Evolutionary conservation across 2,888 invertebrate species (phyloP), one percentile per base, ranked within the genome.

Genomic region (Caenorhabditis afra): DNA sequence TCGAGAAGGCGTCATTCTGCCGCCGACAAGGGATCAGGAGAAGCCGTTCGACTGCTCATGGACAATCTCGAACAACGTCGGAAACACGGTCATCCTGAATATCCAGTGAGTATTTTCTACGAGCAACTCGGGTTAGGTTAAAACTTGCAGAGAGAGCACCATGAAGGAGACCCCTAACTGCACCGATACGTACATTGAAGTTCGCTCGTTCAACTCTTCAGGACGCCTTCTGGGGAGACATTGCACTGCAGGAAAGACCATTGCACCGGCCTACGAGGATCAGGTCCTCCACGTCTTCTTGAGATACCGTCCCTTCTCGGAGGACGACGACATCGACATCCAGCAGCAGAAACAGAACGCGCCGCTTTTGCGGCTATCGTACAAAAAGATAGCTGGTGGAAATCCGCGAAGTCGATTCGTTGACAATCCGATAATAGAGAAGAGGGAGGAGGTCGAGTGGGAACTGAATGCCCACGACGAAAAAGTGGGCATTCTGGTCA

Each of bases 101-200:
- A 64, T 75, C 20, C 5, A 39, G 75, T 75, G 45, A 67, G 66
- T 62, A 47, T 22, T n/a, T n/a, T n/a, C n/a, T n/a, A n/a, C n/a
- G n/a, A n/a, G n/a, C n/a, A n/a, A n/a, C 12, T 14, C 14, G 14
- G 37, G 18, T 4, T 4, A 37, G 14, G 44, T 12, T 4, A 8
- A 11, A 1, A 16, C 18, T 12, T 23, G 39, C n/a, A 1, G 0
- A n/a, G n/a, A n/a, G n/a, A n/a, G n/a, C n/a, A n/a, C 29, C 61
- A 74, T 65, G 12, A 45, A 41, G 18, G 49, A 53, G 16, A 18
- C 29, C 16, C 52, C 57, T 1, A 71, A 71, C 49, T 89, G 89
- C 67, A 79, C 81, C 4, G 85, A 85, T 18, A 85, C 86, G 4
- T 89, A 85, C 66, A 47, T 89, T 10, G 89, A 89, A 80, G 59